A percentile compares a stretch with the other conserved stretches of the same genome.
Conservation (phyloP, 2,888 invertebrate species). For the Diplolepis rosae region DNA sequence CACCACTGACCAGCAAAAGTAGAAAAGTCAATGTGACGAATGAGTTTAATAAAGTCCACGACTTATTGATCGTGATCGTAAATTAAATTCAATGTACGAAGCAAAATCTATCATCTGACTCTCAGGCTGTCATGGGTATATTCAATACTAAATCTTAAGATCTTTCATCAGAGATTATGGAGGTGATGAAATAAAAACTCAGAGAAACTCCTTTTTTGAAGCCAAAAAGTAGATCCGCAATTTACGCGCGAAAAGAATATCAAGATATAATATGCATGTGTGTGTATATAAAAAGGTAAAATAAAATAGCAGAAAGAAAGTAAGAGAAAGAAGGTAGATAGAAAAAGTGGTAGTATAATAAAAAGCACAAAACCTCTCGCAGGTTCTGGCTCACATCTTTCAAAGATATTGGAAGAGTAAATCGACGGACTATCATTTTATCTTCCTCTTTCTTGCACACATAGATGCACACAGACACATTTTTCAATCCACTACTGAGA, state of each 20-base stretch:
- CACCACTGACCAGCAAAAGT: neutral
- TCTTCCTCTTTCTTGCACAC: neutral
- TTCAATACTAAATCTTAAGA: neutral
- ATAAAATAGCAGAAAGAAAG: slow-evolving; percentile 36
- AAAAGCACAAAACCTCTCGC: slow-evolving; percentile 9
- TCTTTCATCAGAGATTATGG: neutral
- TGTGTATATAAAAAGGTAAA: slow-evolving; percentile 28
- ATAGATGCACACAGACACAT: neutral
- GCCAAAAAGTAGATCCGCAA: neutral
- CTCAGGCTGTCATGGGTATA: neutral
- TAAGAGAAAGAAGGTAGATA: slow-evolving; percentile 32
- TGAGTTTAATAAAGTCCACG: slow-evolving; percentile 29
- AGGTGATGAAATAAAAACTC: neutral
- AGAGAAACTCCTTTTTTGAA: neutral
- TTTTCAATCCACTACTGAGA: slow-evolving; percentile 10
- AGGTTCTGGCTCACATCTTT: slow-evolving; percentile 40
- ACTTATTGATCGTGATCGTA: slow-evolving; percentile 23
- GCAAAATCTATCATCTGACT: slow-evolving; percentile 15
- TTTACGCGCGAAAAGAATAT: neutral
- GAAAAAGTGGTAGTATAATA: slow-evolving; percentile 34
- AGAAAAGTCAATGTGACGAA: slow-evolving; percentile 17
- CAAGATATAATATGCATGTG: neutral
- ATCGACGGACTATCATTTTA: slow-evolving; percentile 40
- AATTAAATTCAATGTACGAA: slow-evolving; percentile 32
- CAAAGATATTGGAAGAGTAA: slow-evolving; percentile 46